A percentile compares a stretch with the other conserved stretches of the same genome.
Conservation (phyloP, 2,113 vertebrate genomes). For the Harpagus bidentatus region DNA sequence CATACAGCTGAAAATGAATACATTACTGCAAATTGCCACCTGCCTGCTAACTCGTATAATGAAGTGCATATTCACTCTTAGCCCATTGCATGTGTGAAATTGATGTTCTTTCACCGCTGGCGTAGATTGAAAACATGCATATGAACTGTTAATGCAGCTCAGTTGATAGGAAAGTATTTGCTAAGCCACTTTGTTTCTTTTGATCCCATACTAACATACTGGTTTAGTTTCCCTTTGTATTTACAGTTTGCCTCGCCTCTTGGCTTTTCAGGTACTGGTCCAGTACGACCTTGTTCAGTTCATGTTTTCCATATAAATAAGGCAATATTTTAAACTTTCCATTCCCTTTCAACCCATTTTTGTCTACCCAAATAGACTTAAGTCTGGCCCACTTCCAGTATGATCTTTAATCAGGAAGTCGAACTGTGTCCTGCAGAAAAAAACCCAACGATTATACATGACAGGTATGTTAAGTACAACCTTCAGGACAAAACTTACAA, state of each 20-base stretch:
- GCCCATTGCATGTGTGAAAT: background rate
- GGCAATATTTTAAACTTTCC: background rate
- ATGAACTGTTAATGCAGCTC: background rate
- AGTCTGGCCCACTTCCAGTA: background rate
- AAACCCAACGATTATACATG: background rate
- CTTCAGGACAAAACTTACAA: background rate
- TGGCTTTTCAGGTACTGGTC: background rate
- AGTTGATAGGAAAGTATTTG: background rate
- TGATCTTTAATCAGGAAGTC: background rate
- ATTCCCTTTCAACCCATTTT: background rate
- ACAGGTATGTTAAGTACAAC: background rate
- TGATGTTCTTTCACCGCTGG: background rate
- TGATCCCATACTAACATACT: background rate
- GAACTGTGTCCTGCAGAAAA: background rate
- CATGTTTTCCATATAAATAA: background rate
- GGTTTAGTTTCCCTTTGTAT: background rate
- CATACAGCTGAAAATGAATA: background rate
- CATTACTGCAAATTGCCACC: background rate
- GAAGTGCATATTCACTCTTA: background rate
- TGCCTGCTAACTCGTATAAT: background rate
- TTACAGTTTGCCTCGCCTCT: background rate
- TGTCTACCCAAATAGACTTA: background rate
- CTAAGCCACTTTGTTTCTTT: background rate
- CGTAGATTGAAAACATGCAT: rapidly evolving
- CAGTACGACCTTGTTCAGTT: background rate